These are phyloP conservation scores for Eupithecia dodoneata DNA, from an alignment of 2,888 invertebrate species.

Conservation along the genomic window DNA sequence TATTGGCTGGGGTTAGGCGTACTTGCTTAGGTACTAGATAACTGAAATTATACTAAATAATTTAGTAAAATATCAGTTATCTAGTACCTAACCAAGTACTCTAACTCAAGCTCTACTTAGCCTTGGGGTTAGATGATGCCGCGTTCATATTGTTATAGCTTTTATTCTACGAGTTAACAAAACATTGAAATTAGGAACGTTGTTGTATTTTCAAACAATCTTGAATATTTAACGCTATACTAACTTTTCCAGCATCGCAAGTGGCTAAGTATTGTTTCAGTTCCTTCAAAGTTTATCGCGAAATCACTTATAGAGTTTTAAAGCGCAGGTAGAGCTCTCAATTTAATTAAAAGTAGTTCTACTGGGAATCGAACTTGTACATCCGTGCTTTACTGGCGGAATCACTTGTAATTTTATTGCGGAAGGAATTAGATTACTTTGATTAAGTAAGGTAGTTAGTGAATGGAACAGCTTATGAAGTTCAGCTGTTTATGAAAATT, in stretches of 20 bases:
- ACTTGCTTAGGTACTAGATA: too few species aligned
- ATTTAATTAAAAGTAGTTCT: conserved; percentile 71
- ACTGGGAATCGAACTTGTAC: conserved; percentile 52
- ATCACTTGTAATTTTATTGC: conserved; percentile 35
- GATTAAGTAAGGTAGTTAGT: conserved; percentile 26
- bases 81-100: too few species aligned
- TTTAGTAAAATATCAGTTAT: too few species aligned
- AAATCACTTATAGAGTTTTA: conserved; percentile 70
- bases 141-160: background rate
- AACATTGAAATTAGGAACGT: background rate
- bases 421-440: conserved; percentile 32
- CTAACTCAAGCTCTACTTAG: too few species aligned
- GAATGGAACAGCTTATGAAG: conserved; percentile 18
- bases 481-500: conserved; percentile 19
- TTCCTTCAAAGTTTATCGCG: conserved; percentile 65
- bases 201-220: background rate
- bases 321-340: conserved; percentile 62
- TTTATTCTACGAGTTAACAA: background rate
- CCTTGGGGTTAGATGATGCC: too few species aligned
- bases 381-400: conserved; percentile 37
- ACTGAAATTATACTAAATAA: too few species aligned
- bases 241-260: conserved; percentile 45
- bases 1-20: too few species aligned
- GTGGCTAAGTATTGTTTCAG: conserved; percentile 64
- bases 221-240: background rate